Evolutionary conservation across 2,113 vertebrate genomes (phyloP).

Genomic region (Carassius auratus): DNA sequence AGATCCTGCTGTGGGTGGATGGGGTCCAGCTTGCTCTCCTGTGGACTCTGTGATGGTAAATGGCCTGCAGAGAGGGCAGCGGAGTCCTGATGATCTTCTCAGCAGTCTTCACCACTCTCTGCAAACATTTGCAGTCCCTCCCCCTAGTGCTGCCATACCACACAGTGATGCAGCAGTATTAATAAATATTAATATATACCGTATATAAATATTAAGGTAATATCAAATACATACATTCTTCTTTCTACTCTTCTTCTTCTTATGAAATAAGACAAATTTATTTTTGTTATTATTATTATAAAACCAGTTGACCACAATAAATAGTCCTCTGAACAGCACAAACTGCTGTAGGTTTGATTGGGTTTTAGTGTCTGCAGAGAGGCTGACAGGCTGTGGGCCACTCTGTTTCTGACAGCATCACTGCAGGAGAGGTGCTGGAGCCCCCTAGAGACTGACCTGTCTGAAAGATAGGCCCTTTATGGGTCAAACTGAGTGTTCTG

Average conservation of each 20-base stretch:
- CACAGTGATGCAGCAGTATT: too few species aligned
- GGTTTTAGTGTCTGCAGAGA: conserved; percentile 11
- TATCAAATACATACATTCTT: too few species aligned
- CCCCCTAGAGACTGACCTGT: conserved; percentile 27
- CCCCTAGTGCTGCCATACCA: too few species aligned
- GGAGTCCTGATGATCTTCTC: too few species aligned
- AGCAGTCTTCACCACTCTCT: too few species aligned
- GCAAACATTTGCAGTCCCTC: too few species aligned
- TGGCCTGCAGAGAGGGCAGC: too few species aligned
- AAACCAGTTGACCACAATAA: neutral
- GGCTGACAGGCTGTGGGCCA: neutral
- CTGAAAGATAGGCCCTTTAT: neutral
- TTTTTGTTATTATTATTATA: neutral
- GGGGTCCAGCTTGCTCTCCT: too few species aligned
- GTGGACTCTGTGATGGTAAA: too few species aligned
- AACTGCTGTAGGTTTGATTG: conserved; percentile 19
- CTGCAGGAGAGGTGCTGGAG: conserved; percentile 26
- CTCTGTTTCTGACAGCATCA: conserved; percentile 11
- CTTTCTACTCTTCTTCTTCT: too few species aligned
- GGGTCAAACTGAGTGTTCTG: conserved; percentile 13
- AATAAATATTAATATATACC: neutral
- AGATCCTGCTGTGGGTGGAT: too few species aligned
- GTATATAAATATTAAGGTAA: too few species aligned
- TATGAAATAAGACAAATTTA: neutral
- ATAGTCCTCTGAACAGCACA: neutral